Evolutionary conservation across 2,888 invertebrate genomes (phyloP), one percentile per base, ranked within the genome.

Genomic region (Dicroscelio sp.): DNA sequence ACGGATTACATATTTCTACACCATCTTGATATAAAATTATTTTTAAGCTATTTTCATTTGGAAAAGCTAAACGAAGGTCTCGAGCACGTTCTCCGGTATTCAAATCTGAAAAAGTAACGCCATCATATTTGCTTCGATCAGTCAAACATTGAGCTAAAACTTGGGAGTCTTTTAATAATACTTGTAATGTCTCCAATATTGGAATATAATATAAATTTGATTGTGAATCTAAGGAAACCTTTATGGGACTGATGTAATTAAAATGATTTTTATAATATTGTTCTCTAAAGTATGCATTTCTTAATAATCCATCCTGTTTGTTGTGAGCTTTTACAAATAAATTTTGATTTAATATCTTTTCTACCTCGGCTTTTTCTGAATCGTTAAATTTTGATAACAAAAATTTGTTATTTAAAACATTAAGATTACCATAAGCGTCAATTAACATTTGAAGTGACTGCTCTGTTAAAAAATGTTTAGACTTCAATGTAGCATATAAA

Each of bases 381-480:
- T 79, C 48, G 17, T 38, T 4, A 23, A 79, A 25, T 63, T 65
- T 27, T 10, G 65, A 65, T 35, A 79, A 48, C 25, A 79, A 48
- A 65, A 65, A 79, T 31, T 79, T 23, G 20, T 63, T 79, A 48
- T 79, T 79, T 65, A 79, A 48, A 48, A 27, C 3, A 48, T 79
- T 79, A n/a, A 79, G n/a, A 48, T 79, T 48, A 65, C 25, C 14
- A 48, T 79, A 79, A 20, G 65, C 38, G 14, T 79, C 48, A 31
- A 79, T 79, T 23, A 65, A 79, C 20, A 79, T n/a, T 65, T 79
- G 79, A 48, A 79, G 79, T 14, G 79, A 43, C 12, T 12, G 20
- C 48, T 79, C 79, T 23, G 79, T 79, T 48, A 79, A 79, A 31
- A 65, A 79, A 48, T 79, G 79, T 31, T 79, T 65, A 14, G 79